Evolutionary conservation across 2,113 vertebrate genomes (phyloP).

Genomic region (Leptocoma aspasia): DNA sequence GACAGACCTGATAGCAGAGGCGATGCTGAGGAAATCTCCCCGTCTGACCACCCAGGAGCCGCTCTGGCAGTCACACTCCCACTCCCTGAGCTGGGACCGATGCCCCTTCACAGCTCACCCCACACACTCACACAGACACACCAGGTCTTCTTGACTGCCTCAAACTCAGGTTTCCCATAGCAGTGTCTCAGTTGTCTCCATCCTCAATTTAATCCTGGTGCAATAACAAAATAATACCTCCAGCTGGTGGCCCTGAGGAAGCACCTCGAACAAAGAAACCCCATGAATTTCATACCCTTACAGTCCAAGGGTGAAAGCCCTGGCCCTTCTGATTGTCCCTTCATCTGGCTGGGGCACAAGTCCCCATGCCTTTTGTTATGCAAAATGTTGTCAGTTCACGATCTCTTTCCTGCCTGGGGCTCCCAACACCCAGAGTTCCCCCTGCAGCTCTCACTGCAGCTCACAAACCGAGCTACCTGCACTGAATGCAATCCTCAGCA

Average conservation of each 20-base stretch:
- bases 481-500: background rate
- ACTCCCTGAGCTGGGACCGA: accelerated
- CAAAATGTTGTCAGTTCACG: accelerated
- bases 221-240: background rate
- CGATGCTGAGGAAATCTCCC: background rate
- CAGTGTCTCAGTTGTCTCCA: background rate
- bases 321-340: background rate
- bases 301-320: background rate
- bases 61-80: background rate
- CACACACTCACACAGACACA: background rate
- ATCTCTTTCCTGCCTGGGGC: background rate
- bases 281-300: background rate
- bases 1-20: background rate
- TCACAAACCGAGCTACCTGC: accelerated
- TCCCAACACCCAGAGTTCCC: accelerated
- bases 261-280: background rate
- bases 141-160: no score
- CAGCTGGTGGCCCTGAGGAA: background rate
- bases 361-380: background rate
- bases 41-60: background rate
- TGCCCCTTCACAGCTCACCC: accelerated
- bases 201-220: background rate
- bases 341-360: background rate
- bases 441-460: background rate
- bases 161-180: background rate